phyloP scores from a whole-genome alignment of 2,888 invertebrate genomes.

The Diplazon laetatorius region DNA sequence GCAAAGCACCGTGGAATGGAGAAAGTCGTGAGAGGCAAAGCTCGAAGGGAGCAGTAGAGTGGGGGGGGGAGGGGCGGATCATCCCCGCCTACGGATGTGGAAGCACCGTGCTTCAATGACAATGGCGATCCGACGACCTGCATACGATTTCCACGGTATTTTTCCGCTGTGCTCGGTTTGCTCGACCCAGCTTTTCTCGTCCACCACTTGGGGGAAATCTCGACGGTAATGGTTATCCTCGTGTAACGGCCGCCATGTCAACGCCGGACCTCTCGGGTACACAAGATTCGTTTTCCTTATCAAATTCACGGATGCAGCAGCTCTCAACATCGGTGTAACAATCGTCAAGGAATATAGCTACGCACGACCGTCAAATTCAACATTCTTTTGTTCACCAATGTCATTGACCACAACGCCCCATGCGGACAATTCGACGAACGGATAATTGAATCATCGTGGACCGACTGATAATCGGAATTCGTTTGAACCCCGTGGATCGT shows the following conservation, averaged over 20 bases:
- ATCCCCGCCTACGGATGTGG: conserved; percentile 40
- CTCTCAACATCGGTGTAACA: conserved; percentile 2
- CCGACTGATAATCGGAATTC: conserved; percentile 49
- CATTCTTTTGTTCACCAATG: conserved; percentile 6
- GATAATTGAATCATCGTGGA: conserved; percentile 58
- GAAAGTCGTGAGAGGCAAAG: conserved; percentile 14
- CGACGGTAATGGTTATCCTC: conserved; percentile 53
- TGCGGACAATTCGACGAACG: conserved; percentile 30
- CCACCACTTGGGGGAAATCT: conserved; percentile 27
- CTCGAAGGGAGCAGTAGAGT: too few relatives aligned
- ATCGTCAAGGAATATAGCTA: background rate
- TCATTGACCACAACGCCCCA: background rate
- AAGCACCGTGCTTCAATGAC: conserved; percentile 46
- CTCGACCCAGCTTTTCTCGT: conserved; percentile 2
- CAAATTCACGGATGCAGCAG: background rate
- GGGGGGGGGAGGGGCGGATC: too few relatives aligned
- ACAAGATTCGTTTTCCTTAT: background rate
- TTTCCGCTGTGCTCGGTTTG: conserved; percentile 31
- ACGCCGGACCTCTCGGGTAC: conserved; percentile 37
- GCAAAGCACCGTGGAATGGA: conserved; percentile 32
- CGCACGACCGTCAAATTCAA: background rate
- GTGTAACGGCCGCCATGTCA: conserved; percentile 29
- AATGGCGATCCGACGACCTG: conserved; percentile 50
- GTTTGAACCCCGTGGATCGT: conserved; percentile 20
- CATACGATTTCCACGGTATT: conserved; percentile 55